Evolutionary conservation across 2,888 invertebrate genomes (phyloP), one percentile per base, ranked within the genome.

Genomic region (Eilema sororculum): DNA sequence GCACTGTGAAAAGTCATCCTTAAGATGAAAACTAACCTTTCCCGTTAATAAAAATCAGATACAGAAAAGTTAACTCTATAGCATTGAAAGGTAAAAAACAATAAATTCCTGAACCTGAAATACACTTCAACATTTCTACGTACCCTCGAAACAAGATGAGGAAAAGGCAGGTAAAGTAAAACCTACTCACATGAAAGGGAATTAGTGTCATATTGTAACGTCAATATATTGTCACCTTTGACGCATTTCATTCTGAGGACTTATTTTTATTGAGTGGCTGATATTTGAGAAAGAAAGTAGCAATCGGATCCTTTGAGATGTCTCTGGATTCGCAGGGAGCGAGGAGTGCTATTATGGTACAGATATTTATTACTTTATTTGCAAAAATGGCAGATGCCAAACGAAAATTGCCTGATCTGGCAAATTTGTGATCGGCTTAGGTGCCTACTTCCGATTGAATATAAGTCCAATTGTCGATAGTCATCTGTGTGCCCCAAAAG

Each of bases 181-280:
- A 62, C 25, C n/a, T 25, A n/a, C 20, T 20, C 20, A 61, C 16
- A 56, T 16, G 24, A 30, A 13, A 57, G n/a, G 52, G 25, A 13
- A 68, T 68, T 57, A 68, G 56, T 62, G 68, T 68, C 68, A 62
- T 10, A 67, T 33, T 24, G 65, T 33, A 56, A 65, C 8, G 33
- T 65, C 33, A 37, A 58, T 58, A 30, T 58, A 58, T 52, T 37
- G 67, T 33, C 67, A 61, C 25, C 5, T 52, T 52, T 16, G 61
- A 67, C 60, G 52, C 46, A 28, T 28, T 41, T 52, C 20, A 28
- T 61, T 28, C 22, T 24, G 30, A 22, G 30, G 33, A 61, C 33
- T 37, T 52, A 37, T 56, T 71, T 70, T 68, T 67, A 22, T 65
- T 67, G 66, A 41, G 25, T 59, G 28, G 6, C 13, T 28, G 58